Evolutionary conservation across 2,888 invertebrate species (phyloP), one percentile per base, ranked within the genome.

Genomic region (Sthenelais limicola): DNA sequence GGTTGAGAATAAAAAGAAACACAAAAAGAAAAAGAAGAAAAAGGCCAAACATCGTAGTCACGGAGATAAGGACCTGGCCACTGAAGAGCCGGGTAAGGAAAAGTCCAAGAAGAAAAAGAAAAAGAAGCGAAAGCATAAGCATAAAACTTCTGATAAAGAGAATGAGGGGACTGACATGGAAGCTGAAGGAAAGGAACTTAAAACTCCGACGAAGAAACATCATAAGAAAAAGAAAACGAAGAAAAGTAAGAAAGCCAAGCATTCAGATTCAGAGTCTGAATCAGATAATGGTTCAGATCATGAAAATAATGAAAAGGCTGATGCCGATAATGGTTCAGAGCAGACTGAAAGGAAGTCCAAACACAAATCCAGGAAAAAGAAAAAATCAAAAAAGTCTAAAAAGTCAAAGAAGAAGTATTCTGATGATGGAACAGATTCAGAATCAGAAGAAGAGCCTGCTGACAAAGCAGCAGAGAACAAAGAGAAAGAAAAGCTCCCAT

Each of bases 101-200:
- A 75, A 77, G 73, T 79, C 78, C 73, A 80, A 76, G 75, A 81
- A 81, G 43, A 81, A 80, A 72, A 81, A 81, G 74, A 77, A 77
- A 43, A 80, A 78, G 35, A 77, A 77, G 51, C 70, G 77, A 26
- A 77, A 75, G 30, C 74, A 73, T 24, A 76, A 78, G 54, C 73
- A 77, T 38, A 70, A 77, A 24, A 71, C 73, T n/a, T 67, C 74
- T 30, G 74, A 70, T 21, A 76, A 75, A 67, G 76, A 75, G 15
- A 75, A 77, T 26, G 73, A 66, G n/a, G 18, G 51, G 21, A 47
- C 30, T 7, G 43, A 62, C 21, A 35, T 15, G 15, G 54, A 54
- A 26, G 54, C 54, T 18, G 47, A 56, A 26, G 38, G 54, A n/a
- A 54, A 68, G 33, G 68, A 51, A 4, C n/a, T 30, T 1, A 67